A percentile compares a stretch with the other conserved stretches of the same genome.
Evolutionary conservation across 2,113 vertebrate species (phyloP).

Genomic region (Phodopus roborovskii): DNA sequence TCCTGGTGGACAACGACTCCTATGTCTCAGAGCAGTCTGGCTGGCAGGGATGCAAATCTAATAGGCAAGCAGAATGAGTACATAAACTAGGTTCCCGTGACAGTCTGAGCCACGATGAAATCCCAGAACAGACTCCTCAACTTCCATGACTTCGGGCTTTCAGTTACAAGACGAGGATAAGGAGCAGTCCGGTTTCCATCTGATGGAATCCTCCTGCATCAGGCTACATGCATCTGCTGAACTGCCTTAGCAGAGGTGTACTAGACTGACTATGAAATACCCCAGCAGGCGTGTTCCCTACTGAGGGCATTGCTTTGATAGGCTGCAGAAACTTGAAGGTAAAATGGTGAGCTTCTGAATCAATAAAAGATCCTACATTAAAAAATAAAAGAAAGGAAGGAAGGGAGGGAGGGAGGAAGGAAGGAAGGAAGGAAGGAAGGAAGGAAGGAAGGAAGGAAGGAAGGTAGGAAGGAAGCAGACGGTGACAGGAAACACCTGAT

Average conservation of each 20-base stretch:
- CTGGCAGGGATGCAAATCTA: background rate
- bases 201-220: background rate
- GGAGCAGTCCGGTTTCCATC: background rate
- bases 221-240: background rate
- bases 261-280: background rate
- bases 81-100: background rate
- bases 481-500: background rate
- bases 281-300: background rate
- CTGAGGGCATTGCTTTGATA: background rate
- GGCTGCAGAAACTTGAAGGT: background rate
- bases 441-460: too few species aligned
- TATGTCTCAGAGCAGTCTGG: background rate
- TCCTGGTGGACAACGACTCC: background rate
- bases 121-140: constrained; percentile 14
- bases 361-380: background rate
- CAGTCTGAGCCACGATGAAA: constrained; percentile 17
- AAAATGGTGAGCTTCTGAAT: background rate
- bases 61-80: background rate
- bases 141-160: background rate
- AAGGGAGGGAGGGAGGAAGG: too few species aligned
- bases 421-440: too few species aligned
- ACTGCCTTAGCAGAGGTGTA: background rate
- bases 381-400: too few species aligned
- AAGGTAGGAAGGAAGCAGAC: background rate
- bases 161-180: background rate